Base-by-base conservation (phyloP, 2,113 vertebrate genomes). In the Lophochroa leadbeateri region DNA sequence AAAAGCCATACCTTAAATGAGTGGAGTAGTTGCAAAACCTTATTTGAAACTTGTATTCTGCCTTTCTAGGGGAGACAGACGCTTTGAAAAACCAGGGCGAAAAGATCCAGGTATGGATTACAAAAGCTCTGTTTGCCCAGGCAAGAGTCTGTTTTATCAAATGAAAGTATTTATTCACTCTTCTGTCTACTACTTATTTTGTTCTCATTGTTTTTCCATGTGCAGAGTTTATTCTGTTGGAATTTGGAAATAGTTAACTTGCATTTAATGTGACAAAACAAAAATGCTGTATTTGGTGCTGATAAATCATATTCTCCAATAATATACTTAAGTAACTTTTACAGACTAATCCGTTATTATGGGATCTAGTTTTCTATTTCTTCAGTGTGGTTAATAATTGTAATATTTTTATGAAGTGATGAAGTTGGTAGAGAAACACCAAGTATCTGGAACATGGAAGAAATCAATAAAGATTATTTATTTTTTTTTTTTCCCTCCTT, bases 61-160 rank as follows among this genome's bases (percentile, higher is more conserved):
- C 81, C 96, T 88, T 97, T 93, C 94, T 95, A 99, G 99, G 98
- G 99, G 99, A 96, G 99, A 99, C 97, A 98, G 99, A 97, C 98
- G 99, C 97, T 99, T 99, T 99, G 99, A 99, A 98, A 99, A 99
- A 98, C 99, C 99, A 98, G 99, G 98, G 96, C 98, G 99, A 98
- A 99, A 99, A 99, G 99, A 99, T 96, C 98, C 99, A 99, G 99
- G 99, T 99, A 98, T 98, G 98, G 84, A n/a, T n/a, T 63, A 28
- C 10, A 79, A 72, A 79, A 82, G 6, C 33, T 70, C 1, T 1
- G 19, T 41, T 68, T 74, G 52, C 23, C 4, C 37, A 53, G 19
- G 17, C 20, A 44, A 53, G 53, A 33, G 27, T 52, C 13, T 85
- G 11, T 85, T 70, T 85, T 46, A 61, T n/a, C 52, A 76, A 65